These are phyloP conservation scores for Drosophila melanogaster DNA, from an alignment of 1,140 invertebrate species.

Conservation along the genomic window Release_6_plus_ISO1_MT NT_037436.4:20044001-20044500, in stretches of 20 bases:
- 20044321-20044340: slow-evolving; percentile 75
- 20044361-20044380: slow-evolving; percentile 31
- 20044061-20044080: not conserved
- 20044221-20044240: slow-evolving; percentile 7
- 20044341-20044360: slow-evolving; percentile 27
- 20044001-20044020: no score
- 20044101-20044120: not conserved
- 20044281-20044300: slow-evolving; percentile 50
- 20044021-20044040: no score
- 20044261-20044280: not conserved
- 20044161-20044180: not conserved
- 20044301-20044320: slow-evolving; percentile 59
- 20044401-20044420: slow-evolving; percentile 37
- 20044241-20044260: slow-evolving; percentile 21
- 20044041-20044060: no score
- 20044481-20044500: slow-evolving; percentile 10
- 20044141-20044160: not conserved
- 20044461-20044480: slow-evolving; percentile 21
- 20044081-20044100: not conserved
- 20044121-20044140: not conserved
- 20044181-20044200: not conserved
- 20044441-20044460: slow-evolving; percentile 18
- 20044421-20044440: not conserved
- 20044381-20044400: slow-evolving; percentile 26
- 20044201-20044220: slow-evolving; percentile 3